Base-by-base conservation (phyloP, 2,888 invertebrate species). In the Polia nebulosa region DNA sequence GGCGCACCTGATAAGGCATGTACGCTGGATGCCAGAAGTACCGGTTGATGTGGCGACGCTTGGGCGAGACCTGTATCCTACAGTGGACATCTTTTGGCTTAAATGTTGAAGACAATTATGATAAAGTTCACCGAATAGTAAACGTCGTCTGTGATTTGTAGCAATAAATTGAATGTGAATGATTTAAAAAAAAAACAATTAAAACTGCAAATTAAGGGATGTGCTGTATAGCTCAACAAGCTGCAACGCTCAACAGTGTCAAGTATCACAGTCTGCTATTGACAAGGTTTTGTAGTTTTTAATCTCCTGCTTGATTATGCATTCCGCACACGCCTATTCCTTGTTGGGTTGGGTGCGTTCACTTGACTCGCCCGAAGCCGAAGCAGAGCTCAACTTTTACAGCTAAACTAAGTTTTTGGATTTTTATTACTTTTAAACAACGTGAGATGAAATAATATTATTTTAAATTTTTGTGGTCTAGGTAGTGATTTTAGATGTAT, bases 321-420 rank as follows among this genome's bases (percentile, higher is more conserved):
- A 95, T 94, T 94, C 95, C 88, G 92, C 84, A 90, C 95, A 95
- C 95, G 95, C 95, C 95, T 90, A 91, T 95, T 95, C 93, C 94
- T 93, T 95, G 95, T 94, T 92, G 92, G 92, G 91, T 85, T 86
- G 90, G 90, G 90, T 91, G 91, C 90, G 92, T 92, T 91, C 89
- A 89, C 91, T 91, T 87, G 82, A 87, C 89, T 89, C 92, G 89
- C 85, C 84, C 87, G 87, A 90, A 90, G 90, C 89, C 89, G 90
- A 91, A 92, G 91, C 92, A 90, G 92, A 91, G 94, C 91, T 83
- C 84, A 94, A 94, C 92, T 95, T 94, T 90, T 88, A 88, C 89
- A 90, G 92, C 91, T 90, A 90, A 94, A 93, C 92, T 92, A 91
- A 94, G 85, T 91, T 94, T 94, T 90, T 87, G 89, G 91, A 94